Conservation (phyloP, 2,888 invertebrate genomes). For the Torymus aiolomorphi region DNA sequence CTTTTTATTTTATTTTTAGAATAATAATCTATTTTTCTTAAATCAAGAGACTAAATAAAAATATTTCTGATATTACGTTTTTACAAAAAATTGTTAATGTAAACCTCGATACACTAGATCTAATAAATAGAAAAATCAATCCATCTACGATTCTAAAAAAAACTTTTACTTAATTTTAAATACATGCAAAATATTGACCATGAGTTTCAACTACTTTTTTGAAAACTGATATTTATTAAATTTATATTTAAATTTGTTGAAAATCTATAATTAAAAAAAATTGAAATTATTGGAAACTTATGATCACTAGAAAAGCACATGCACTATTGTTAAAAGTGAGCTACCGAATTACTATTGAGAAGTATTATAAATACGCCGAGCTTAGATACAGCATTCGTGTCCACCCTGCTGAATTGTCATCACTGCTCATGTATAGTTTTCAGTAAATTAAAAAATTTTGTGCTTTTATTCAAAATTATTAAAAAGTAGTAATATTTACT, state of each 20-base stretch:
- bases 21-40: constrained; percentile 39
- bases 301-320: constrained; percentile 69
- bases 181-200: constrained; percentile 61
- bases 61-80: constrained; percentile 54
- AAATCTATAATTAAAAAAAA: neutral
- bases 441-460: neutral
- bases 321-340: constrained; percentile 76
- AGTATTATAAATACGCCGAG: constrained; percentile 74
- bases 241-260: neutral
- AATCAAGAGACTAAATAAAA: constrained; percentile 28
- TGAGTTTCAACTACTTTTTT: constrained; percentile 61
- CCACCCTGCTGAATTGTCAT: constrained; percentile 69
- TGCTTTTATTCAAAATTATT: neutral
- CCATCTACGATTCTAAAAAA: constrained; percentile 60
- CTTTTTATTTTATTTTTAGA: constrained; percentile 20
- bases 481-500: neutral
- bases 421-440: constrained; percentile 61
- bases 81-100: constrained; percentile 39
- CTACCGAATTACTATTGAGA: constrained; percentile 73
- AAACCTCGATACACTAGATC: constrained; percentile 41
- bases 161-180: constrained; percentile 52
- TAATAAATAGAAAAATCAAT: constrained; percentile 62
- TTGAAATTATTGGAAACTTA: constrained; percentile 63
- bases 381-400: constrained; percentile 75
- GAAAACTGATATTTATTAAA: neutral